phyloP scores from a whole-genome alignment of 2,113 vertebrate species.

The Sula dactylatra region DNA sequence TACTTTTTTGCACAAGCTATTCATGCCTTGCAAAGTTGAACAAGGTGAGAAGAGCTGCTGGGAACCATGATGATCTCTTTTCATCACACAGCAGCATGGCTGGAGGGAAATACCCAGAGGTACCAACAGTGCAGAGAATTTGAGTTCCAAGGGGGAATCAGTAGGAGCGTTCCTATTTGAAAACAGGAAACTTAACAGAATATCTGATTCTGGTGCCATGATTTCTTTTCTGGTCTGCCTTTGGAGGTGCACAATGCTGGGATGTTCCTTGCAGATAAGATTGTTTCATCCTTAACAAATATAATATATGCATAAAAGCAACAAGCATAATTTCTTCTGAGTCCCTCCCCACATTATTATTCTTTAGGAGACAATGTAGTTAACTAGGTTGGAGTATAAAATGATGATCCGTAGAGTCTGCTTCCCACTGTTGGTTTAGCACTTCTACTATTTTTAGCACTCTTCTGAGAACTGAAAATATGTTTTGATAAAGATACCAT shows the following conservation, averaged over 20 bases:
- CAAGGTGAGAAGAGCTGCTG: not conserved
- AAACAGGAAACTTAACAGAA: not conserved
- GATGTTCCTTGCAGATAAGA: not conserved
- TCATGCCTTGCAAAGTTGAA: not conserved
- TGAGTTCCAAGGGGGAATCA: not conserved
- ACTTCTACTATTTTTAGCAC: conserved; percentile 9
- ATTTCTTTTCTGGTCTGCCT: not conserved
- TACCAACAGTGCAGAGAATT: not conserved
- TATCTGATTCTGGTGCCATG: not conserved
- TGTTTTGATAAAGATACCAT: not conserved
- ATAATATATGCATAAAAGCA: not conserved
- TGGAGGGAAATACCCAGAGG: not conserved
- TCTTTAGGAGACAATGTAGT: not conserved
- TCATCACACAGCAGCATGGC: not conserved
- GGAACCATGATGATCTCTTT: not conserved
- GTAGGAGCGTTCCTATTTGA: not conserved
- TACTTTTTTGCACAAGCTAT: not conserved
- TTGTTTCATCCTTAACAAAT: not conserved
- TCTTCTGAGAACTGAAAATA: conserved; percentile 7
- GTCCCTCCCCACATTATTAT: not conserved
- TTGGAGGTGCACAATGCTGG: not conserved
- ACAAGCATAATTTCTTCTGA: not conserved
- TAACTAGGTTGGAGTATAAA: not conserved
- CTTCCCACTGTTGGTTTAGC: not conserved
- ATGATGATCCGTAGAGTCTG: not conserved